Evolutionary conservation across 1,140 invertebrate genomes (phyloP), one percentile per base, ranked within the genome.

Genomic region (Drosophila nasuta): DNA sequence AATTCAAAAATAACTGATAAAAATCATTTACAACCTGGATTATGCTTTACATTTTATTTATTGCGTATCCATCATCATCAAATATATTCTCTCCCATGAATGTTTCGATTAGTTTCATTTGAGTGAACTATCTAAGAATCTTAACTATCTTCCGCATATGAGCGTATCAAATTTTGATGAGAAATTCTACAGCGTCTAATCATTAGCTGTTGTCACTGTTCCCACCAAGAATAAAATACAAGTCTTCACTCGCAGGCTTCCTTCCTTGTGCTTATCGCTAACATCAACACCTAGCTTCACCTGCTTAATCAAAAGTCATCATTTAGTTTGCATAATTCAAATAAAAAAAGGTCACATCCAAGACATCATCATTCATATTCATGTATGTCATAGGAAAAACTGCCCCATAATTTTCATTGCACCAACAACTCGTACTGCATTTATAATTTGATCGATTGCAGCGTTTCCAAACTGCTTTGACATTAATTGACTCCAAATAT

Each of bases 401-500:
- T 75, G 75, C 77, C 79, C 73, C 73, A 77, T 71, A 71, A 79
- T 70, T 87, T 79, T 79, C 67, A 87, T 87, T 82, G 71, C 75
- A 82, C 51, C 56, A 57, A 52, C 49, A 28, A 38, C 28, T 54
- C 8, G 52, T 60, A 71, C 17, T 88, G 85, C 85, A 88, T 79
- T 83, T 66, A 78, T 71, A 64, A 73, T 83, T 85, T 89, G 85
- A 89, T 89, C 85, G 85, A 89, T 89, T 89, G 75, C 85, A 59
- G 45, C 64, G 43, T 46, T 35, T 57, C 56, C 56, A 58, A 89
- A 85, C 85, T 89, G 76, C 71, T 89, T 89, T 89, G 85, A 89
- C 85, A 89, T 89, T 89, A 89, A 89, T 89, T 89, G 85, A 89
- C 85, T 89, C 86, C 68, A 89, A 89, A 81, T 89, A 89, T 89